Percentiles rank a stretch among this genome's conserved stretches.
phyloP scores from a whole-genome alignment of 2,888 invertebrate species.

The Lasius platythorax region DNA sequence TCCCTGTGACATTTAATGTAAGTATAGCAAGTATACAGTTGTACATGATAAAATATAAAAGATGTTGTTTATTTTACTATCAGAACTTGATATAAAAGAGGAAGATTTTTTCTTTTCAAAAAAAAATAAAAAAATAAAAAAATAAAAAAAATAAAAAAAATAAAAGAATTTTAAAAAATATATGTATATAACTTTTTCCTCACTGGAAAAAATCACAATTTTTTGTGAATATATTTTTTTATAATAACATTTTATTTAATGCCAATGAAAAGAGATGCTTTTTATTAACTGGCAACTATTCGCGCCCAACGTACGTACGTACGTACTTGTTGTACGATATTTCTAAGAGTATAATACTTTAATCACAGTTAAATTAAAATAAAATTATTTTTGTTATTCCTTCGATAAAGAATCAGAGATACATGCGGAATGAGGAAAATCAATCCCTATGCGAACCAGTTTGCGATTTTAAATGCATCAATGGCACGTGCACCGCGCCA shows the following conservation, averaged over 20 bases:
- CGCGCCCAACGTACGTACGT: background rate
- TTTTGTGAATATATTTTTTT: background rate
- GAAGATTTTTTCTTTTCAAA: no score
- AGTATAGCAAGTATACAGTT: background rate
- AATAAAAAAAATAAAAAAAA: no score
- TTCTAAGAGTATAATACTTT: background rate
- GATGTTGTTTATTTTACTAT: no score
- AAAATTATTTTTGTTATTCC: background rate
- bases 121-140: no score
- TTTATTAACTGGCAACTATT: background rate
- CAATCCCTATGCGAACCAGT: constrained; percentile 69
- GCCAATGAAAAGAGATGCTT: background rate
- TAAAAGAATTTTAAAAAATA: no score
- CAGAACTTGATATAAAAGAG: no score
- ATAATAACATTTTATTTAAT: background rate
- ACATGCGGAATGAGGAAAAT: background rate
- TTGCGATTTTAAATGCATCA: constrained; percentile 86
- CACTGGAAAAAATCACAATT: background rate
- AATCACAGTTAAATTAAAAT: background rate
- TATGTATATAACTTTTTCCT: no score
- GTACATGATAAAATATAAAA: no score
- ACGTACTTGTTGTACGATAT: background rate
- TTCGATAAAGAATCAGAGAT: background rate
- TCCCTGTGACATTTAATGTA: no score
- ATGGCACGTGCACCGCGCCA: constrained; percentile 77